A percentile compares a stretch with the other conserved stretches of the same genome.
phyloP scores from a whole-genome alignment of 2,888 invertebrate species.

The Drosophila birchii region DNA sequence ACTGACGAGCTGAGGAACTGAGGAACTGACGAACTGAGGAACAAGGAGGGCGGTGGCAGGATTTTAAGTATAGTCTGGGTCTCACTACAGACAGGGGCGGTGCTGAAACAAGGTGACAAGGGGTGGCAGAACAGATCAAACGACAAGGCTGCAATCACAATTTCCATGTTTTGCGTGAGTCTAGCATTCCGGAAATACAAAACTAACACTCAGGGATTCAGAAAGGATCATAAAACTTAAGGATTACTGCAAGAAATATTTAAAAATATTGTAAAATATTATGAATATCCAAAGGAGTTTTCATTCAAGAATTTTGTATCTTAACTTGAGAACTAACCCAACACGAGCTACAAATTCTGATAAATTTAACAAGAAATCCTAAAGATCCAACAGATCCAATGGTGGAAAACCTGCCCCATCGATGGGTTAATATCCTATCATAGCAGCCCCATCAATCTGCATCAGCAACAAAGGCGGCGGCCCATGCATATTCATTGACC shows the following conservation, averaged over 20 bases:
- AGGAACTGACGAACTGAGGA: background rate
- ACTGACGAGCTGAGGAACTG: background rate
- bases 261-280: background rate
- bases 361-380: too few relatives aligned
- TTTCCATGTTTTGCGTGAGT: background rate
- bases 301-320: background rate
- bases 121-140: slow-evolving; percentile 6
- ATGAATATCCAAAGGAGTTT: too few relatives aligned
- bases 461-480: slow-evolving; percentile 7
- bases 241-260: background rate
- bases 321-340: background rate
- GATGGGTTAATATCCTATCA: background rate
- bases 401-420: slow-evolving; percentile 2
- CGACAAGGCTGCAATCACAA: slow-evolving; percentile 1
- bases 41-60: background rate
- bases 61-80: slow-evolving; percentile 1
- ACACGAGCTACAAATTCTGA: background rate
- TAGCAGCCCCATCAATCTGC: slow-evolving; percentile 12
- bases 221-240: background rate
- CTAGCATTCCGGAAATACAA: background rate
- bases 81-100: background rate
- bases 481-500: slow-evolving; percentile 76
- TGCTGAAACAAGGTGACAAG: background rate
- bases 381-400: background rate
- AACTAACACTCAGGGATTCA: background rate